Evolutionary conservation across 2,113 vertebrate species (phyloP).

Genomic region (Laticauda colubrina): DNA sequence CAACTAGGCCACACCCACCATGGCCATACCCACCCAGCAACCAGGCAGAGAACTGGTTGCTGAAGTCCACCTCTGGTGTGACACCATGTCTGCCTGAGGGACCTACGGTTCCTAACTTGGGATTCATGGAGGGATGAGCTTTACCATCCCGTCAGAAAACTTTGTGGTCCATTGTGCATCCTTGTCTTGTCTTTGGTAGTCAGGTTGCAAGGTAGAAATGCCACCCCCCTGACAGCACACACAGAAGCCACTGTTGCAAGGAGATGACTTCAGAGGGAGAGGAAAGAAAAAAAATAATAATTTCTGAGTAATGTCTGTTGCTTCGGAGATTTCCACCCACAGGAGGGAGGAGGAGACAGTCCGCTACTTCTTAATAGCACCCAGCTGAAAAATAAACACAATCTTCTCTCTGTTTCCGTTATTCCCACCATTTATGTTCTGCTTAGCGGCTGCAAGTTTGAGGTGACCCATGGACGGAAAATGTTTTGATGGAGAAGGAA

Average conservation of each 20-base stretch:
- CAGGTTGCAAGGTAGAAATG: neutral
- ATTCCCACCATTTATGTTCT: neutral
- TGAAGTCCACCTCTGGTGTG: neutral
- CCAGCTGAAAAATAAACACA: neutral
- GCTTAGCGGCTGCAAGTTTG: neutral
- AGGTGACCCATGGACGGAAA: neutral
- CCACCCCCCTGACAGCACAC: neutral
- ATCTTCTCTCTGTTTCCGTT: neutral
- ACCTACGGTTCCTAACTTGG: constrained; percentile 1
- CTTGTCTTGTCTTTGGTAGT: neutral
- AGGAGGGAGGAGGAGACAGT: neutral
- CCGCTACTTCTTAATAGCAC: neutral
- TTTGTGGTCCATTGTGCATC: neutral
- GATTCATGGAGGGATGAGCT: constrained; percentile 49
- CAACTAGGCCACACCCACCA: too few relatives aligned
- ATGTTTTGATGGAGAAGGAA: neutral
- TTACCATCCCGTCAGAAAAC: neutral
- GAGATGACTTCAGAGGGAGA: neutral
- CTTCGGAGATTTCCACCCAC: neutral
- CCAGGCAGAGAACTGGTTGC: too few relatives aligned
- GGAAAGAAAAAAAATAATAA: neutral
- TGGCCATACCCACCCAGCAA: too few relatives aligned
- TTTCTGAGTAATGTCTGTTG: neutral
- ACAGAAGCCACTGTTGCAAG: neutral
- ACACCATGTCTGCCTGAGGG: constrained; percentile 47